A percentile compares a stretch with the other conserved stretches of the same genome.
These are phyloP conservation scores for Xiphophorus birchmanni DNA, from an alignment of 2,797 vertebrate species.

Conservation along the genomic window DNA sequence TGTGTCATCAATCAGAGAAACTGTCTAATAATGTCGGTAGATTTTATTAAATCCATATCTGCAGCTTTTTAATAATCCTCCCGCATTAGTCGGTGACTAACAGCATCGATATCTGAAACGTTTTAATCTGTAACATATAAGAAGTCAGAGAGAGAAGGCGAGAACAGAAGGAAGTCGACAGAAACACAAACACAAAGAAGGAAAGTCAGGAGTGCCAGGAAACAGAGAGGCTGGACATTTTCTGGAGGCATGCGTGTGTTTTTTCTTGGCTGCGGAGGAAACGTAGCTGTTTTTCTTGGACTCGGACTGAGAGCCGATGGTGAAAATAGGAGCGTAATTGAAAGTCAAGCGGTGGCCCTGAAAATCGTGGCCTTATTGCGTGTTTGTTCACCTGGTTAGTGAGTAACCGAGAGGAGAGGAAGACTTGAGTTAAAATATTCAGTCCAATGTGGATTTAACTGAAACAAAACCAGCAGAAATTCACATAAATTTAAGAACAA, in stretches of 20 bases:
- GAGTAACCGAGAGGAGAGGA: constrained; percentile 57
- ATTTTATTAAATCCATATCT: background rate
- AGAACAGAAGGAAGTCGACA: constrained; percentile 13
- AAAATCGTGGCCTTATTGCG: constrained; percentile 79
- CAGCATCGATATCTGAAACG: background rate
- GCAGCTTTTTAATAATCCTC: background rate
- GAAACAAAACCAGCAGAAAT: constrained; percentile 18
- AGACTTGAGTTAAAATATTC: constrained; percentile 21
- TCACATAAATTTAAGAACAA: background rate
- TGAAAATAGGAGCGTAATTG: constrained; percentile 64
- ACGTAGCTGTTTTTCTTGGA: constrained; percentile 72
- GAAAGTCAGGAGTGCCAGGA: constrained; percentile 31
- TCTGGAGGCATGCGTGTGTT: constrained; percentile 62
- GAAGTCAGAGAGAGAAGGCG: background rate
- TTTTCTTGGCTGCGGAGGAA: constrained; percentile 69
- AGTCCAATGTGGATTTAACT: constrained; percentile 35
- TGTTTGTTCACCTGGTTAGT: constrained; percentile 85
- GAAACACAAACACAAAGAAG: constrained; percentile 25
- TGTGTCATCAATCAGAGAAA: background rate
- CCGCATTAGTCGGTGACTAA: background rate
- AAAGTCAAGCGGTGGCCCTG: constrained; percentile 67
- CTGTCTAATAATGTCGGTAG: background rate
- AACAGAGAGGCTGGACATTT: constrained; percentile 55
- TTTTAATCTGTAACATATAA: background rate
- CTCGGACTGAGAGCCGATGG: constrained; percentile 29